Conservation (phyloP, 2,113 vertebrate species). For the Silurus glanis region DNA sequence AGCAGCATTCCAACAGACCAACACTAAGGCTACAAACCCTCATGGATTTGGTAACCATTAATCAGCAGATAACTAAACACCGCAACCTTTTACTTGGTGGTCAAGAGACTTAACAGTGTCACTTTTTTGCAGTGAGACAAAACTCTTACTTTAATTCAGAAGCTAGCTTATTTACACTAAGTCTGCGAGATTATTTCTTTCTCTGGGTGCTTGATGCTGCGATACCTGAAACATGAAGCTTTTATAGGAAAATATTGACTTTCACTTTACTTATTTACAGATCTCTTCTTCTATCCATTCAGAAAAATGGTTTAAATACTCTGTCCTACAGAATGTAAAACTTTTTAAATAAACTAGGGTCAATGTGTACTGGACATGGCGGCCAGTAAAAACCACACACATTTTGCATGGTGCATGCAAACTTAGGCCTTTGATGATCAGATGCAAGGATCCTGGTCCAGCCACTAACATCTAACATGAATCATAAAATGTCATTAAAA, state of each 20-base stretch:
- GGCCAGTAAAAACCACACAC: slow-evolving; percentile 2
- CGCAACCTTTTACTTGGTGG: background rate
- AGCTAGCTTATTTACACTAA: background rate
- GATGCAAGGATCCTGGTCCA: background rate
- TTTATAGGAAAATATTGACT: background rate
- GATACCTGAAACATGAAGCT: background rate
- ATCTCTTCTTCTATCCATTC: background rate
- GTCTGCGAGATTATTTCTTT: background rate
- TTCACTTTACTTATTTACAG: background rate
- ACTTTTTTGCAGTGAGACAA: background rate
- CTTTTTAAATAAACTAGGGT: background rate
- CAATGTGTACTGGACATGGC: background rate
- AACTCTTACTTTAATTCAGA: background rate
- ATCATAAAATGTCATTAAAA: background rate
- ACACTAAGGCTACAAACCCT: background rate
- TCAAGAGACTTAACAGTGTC: background rate
- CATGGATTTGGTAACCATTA: background rate
- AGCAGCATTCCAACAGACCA: background rate
- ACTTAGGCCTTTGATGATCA: slow-evolving; percentile 4
- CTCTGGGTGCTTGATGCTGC: background rate
- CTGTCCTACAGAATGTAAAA: background rate
- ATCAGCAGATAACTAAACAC: background rate
- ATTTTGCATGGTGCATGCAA: slow-evolving; percentile 22
- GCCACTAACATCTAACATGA: slow-evolving; percentile 13
- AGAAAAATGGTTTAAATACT: background rate